Evolutionary conservation across 2,888 invertebrate species (phyloP).

Genomic region (Merodon equestris): DNA sequence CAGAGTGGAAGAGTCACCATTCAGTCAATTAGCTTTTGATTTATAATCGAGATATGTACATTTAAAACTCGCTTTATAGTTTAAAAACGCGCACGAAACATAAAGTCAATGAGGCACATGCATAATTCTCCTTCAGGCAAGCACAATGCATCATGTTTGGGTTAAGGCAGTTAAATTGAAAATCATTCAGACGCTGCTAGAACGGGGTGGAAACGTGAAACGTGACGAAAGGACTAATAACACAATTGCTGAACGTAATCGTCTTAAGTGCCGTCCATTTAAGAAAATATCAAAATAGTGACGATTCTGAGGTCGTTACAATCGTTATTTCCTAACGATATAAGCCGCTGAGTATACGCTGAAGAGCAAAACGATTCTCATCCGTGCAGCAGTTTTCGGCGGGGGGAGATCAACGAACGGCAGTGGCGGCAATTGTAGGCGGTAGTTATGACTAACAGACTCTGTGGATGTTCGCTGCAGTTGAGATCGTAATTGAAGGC

Average conservation of each 20-base stretch:
- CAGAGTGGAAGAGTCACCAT: too few relatives aligned
- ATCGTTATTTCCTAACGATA: conserved; percentile 47
- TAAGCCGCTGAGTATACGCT: conserved; percentile 4
- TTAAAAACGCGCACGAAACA: too few relatives aligned
- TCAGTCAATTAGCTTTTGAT: too few relatives aligned
- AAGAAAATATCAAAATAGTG: conserved; percentile 41
- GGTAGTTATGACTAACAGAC: conserved; percentile 3
- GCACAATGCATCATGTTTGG: conserved; percentile 56
- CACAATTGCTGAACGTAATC: conserved; percentile 51
- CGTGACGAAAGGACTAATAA: conserved; percentile 33
- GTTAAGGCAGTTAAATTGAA: conserved; percentile 55
- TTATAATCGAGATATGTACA: too few relatives aligned
- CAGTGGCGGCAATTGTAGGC: conserved; percentile 31
- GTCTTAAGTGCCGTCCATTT: conserved; percentile 56
- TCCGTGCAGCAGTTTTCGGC: too few relatives aligned
- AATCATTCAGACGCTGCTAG: conserved; percentile 5
- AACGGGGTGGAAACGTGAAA: not conserved
- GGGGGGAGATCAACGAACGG: not conserved
- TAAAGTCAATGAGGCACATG: conserved; percentile 30
- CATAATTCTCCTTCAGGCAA: conserved; percentile 6
- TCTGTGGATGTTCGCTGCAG: not conserved
- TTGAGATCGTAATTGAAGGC: conserved; percentile 40
- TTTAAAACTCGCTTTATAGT: too few relatives aligned
- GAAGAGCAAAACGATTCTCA: too few relatives aligned
- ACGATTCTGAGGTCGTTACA: conserved; percentile 4